Evolutionary conservation across 2,888 invertebrate species (phyloP), one percentile per base, ranked within the genome.

Genomic region (Lacanobia wlatinum): DNA sequence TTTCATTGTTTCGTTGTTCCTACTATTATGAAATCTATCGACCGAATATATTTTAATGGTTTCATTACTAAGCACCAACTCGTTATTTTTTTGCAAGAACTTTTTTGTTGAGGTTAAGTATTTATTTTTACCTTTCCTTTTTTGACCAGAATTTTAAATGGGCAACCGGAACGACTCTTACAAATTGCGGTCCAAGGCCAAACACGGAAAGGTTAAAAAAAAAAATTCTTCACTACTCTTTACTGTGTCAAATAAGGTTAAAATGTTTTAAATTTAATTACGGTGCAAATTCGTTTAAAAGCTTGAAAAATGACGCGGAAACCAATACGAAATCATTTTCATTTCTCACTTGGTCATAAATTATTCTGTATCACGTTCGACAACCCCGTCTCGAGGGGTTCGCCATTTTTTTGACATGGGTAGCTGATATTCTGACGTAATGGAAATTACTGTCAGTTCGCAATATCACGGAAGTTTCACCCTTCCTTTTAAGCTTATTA

Each of bases 341-440:
- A 78, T 61, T 61, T 61, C 23, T 28, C 56, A 23, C 10, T 48
- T 40, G 18, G 43, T 66, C 63, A 70, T 52, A 75, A 70, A 75
- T 80, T 75, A 80, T 59, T 78, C 21, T n/a, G 50, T 46, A 52
- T 21, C 53, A 10, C 38, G 28, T 59, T 75, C 78, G 55, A 23
- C 70, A 48, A 10, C 43, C 40, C n/a, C n/a, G 53, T 48, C 78
- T 52, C 65, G 8, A 14, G 59, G 63, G 76, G 28, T 59, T 75
- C 40, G 48, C 14, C n/a, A 65, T 16, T 69, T 46, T 83, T 82
- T 60, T 82, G 82, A 79, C 53, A 65, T 43, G 82, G 82, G 82
- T 84, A 28, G 23, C 48, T 53, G 48, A 58, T 62, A 34, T 58
- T 23, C 23, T 28, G 21, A 6, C 12, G 12, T 66, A 61, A 74